Percentiles rank a stretch among this genome's conserved stretches.
Conservation (phyloP, 1,140 invertebrate genomes). For the Drosophila sechellia region DNA sequence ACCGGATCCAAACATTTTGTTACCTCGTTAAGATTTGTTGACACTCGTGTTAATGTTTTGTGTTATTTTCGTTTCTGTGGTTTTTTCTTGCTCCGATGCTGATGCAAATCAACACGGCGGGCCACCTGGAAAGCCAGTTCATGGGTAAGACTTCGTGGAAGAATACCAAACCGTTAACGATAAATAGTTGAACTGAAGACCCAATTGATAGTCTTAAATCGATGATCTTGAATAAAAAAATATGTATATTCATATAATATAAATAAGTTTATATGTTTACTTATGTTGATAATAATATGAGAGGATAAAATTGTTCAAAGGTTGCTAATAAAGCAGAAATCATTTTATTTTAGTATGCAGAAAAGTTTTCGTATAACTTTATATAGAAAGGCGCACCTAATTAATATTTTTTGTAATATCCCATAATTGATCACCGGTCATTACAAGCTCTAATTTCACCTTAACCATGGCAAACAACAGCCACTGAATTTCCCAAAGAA, state of each 20-base stretch:
- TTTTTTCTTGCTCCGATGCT: slow-evolving; percentile 12
- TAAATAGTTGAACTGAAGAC: neutral
- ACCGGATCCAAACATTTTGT: slow-evolving; percentile 57
- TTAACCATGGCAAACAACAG: slow-evolving; percentile 21
- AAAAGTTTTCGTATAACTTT: no score
- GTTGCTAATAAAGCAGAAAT: no score
- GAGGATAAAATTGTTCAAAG: no score
- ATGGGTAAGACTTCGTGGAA: neutral
- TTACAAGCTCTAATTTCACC: slow-evolving; percentile 26
- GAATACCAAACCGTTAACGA: neutral
- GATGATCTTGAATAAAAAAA: neutral
- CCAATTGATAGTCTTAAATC: neutral
- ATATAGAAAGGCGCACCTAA: neutral
- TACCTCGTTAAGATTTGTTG: slow-evolving; percentile 75
- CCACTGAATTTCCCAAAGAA: slow-evolving; percentile 28
- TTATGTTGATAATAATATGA: no score
- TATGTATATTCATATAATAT: neutral
- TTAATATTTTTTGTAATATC: neutral
- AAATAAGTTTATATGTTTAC: no score
- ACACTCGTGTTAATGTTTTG: slow-evolving; percentile 73
- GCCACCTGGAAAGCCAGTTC: slow-evolving; percentile 38
- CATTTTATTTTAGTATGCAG: no score
- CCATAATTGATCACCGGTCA: slow-evolving; percentile 10
- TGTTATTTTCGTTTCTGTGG: slow-evolving; percentile 42
- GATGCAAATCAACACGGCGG: slow-evolving; percentile 34